phyloP scores from a whole-genome alignment of 2,113 vertebrate species.

The Mastomys coucha region DNA sequence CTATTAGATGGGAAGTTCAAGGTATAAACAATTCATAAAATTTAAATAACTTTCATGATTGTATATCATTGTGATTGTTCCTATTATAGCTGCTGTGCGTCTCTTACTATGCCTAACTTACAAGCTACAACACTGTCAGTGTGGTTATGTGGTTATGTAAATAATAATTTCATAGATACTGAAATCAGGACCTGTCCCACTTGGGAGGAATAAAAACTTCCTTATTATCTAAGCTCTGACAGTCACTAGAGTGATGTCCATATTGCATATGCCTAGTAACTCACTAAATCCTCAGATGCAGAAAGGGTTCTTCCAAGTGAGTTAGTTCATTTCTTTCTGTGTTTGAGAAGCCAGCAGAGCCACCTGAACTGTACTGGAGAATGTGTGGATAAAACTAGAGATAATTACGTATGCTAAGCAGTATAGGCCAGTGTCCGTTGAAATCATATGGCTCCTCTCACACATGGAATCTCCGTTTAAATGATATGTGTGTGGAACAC shows the following conservation, averaged over 20 bases:
- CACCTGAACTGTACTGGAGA: not conserved
- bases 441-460: not conserved
- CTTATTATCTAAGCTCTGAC: not conserved
- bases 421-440: not conserved
- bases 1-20: too few relatives aligned
- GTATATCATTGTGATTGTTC: not conserved
- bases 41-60: not conserved
- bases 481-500: not conserved
- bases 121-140: not conserved
- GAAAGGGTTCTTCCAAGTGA: not conserved
- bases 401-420: not conserved
- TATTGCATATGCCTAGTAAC: not conserved
- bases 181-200: not conserved
- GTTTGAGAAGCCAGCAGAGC: not conserved
- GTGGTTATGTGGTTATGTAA: not conserved
- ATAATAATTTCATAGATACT: not conserved
- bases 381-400: not conserved
- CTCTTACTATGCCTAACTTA: not conserved
- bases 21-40: not conserved
- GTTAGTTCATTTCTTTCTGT: not conserved
- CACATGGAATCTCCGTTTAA: not conserved
- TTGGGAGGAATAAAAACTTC: not conserved
- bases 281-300: not conserved
- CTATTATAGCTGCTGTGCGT: not conserved
- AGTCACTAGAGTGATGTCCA: not conserved